Conservation (phyloP, 2,888 invertebrate species). For the Phorcus lineatus region DNA sequence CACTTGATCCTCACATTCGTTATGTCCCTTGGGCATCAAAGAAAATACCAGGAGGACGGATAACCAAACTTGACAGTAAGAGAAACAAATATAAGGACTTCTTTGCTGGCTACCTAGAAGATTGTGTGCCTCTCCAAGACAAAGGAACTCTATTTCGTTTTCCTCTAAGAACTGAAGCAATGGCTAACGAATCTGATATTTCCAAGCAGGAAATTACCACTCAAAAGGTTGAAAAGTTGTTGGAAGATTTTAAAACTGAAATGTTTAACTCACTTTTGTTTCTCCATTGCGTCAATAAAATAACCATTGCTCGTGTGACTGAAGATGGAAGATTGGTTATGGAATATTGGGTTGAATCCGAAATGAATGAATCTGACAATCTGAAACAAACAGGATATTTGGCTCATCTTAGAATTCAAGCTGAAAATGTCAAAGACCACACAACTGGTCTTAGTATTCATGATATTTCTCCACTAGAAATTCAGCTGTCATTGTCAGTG, state of each 20-base stretch:
- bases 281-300: slow-evolving; percentile 58
- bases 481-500: neutral
- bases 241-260: slow-evolving; percentile 55
- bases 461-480: neutral
- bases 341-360: slow-evolving; percentile 36
- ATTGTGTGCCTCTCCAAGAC: slow-evolving; percentile 40
- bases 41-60: slow-evolving; percentile 49
- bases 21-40: slow-evolving; percentile 46
- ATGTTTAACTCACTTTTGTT: slow-evolving; percentile 65
- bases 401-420: neutral
- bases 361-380: slow-evolving; percentile 19
- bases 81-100: slow-evolving; percentile 48
- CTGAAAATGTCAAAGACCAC: slow-evolving; percentile 15
- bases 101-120: slow-evolving; percentile 58
- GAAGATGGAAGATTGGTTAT: slow-evolving; percentile 30
- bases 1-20: slow-evolving; percentile 59
- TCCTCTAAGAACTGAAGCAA: slow-evolving; percentile 60
- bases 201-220: slow-evolving; percentile 40
- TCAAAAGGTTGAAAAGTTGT: slow-evolving; percentile 43
- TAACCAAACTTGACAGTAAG: slow-evolving; percentile 35
- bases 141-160: slow-evolving; percentile 68
- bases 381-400: slow-evolving; percentile 24
- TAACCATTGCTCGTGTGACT: slow-evolving; percentile 49
- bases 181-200: slow-evolving; percentile 58
- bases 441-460: neutral